Evolutionary conservation across 2,797 vertebrate species (phyloP).

Genomic region (Danio albolineatus): DNA sequence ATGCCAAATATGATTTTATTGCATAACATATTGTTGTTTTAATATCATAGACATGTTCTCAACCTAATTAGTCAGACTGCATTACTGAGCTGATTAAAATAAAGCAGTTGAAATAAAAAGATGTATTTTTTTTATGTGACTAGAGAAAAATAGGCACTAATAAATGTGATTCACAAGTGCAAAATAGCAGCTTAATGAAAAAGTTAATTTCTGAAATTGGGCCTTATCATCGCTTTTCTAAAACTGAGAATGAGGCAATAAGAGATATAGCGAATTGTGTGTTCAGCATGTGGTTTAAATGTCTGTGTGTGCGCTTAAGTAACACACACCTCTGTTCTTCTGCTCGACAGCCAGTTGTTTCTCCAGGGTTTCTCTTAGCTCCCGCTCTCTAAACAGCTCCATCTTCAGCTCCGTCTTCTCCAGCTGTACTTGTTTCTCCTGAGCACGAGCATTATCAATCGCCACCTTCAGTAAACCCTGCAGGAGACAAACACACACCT

Average conservation of each 20-base stretch:
- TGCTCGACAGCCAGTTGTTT: constrained; percentile 98
- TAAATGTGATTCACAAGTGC: not conserved
- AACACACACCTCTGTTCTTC: constrained; percentile 94
- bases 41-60: not conserved
- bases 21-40: not conserved
- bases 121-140: not conserved
- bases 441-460: constrained; percentile 97
- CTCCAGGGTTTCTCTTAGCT: constrained; percentile 97
- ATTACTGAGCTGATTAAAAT: constrained; percentile 18
- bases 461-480: constrained; percentile 98
- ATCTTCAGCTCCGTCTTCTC: constrained; percentile 99
- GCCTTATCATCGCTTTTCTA: not conserved
- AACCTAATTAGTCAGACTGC: not conserved
- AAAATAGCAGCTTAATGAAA: not conserved
- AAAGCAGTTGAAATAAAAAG: not conserved
- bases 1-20: not conserved
- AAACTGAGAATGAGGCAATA: not conserved
- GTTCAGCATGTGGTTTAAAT: not conserved
- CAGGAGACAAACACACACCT: constrained; percentile 42
- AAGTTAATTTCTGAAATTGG: constrained; percentile 5
- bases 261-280: not conserved
- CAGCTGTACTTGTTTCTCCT: constrained; percentile 99
- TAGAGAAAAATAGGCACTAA: not conserved
- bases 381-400: constrained; percentile 98
- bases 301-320: constrained; percentile 21